These are phyloP conservation scores for Bellardia bayeri DNA, from an alignment of 2,888 invertebrate species.

Conservation along the genomic window DNA sequence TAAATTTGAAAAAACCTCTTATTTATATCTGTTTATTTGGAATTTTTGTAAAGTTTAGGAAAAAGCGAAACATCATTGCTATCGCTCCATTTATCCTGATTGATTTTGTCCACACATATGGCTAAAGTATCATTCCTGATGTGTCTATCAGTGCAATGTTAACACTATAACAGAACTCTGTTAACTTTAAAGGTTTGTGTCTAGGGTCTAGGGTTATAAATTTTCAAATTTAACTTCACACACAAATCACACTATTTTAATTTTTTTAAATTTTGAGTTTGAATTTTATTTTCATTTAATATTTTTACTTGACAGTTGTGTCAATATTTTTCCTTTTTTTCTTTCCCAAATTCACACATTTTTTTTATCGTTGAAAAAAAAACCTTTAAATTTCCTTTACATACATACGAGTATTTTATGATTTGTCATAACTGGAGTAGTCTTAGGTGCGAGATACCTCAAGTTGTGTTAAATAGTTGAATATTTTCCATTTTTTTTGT, in stretches of 20 bases:
- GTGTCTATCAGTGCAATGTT: too few relatives aligned
- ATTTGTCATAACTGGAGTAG: constrained; percentile 34
- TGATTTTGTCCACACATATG: too few relatives aligned
- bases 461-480: constrained; percentile 3
- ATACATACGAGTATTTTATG: neutral
- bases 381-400: neutral
- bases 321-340: constrained; percentile 35
- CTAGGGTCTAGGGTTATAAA: too few relatives aligned
- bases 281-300: neutral
- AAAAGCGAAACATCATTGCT: too few relatives aligned
- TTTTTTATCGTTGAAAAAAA: constrained; percentile 28
- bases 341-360: constrained; percentile 49
- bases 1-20: too few relatives aligned
- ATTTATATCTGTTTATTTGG: too few relatives aligned
- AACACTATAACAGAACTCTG: too few relatives aligned
- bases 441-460: constrained; percentile 14
- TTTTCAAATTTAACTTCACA: too few relatives aligned
- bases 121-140: too few relatives aligned
- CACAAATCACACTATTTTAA: neutral
- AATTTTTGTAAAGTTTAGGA: too few relatives aligned
- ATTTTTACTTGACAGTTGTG: constrained; percentile 50
- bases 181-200: too few relatives aligned
- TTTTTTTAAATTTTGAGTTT: neutral
- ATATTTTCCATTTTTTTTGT: neutral
- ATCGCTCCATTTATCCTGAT: too few relatives aligned